Conservation (phyloP, 2,797 vertebrate genomes). For the Enteromius paludinosus region DNA sequence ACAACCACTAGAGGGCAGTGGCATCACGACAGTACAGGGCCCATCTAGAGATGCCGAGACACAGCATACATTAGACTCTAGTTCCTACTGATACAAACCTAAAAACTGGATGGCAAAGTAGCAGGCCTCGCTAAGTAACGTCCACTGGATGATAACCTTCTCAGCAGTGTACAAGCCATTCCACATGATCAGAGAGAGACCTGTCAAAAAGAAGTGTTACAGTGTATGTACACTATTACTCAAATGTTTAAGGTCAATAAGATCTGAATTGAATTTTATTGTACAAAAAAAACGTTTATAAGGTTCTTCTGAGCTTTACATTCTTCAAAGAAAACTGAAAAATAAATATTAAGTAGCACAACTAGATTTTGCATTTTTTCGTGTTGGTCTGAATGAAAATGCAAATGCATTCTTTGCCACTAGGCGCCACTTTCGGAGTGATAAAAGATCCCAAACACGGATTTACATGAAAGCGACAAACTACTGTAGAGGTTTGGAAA, state of each 20-base stretch:
- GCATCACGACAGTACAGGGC: conserved; percentile 5
- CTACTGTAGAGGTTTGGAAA: no score
- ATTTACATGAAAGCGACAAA: no score
- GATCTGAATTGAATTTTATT: background rate
- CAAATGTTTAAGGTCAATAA: background rate
- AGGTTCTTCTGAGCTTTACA: background rate
- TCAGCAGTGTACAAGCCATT: conserved; percentile 92
- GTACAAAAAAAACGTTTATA: background rate
- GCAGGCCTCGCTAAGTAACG: conserved; percentile 91
- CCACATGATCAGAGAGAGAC: conserved; percentile 95
- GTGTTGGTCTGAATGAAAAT: no score
- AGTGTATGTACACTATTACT: background rate
- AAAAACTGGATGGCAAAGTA: conserved; percentile 93
- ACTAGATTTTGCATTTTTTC: background rate
- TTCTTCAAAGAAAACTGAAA: background rate
- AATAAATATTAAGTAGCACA: background rate
- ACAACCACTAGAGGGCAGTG: conserved; percentile 72
- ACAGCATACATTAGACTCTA: background rate
- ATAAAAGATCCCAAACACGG: no score
- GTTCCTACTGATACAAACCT: conserved; percentile 72
- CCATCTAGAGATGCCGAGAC: background rate
- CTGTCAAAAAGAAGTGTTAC: conserved; percentile 67
- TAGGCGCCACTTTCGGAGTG: no score
- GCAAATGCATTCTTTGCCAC: no score
- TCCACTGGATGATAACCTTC: conserved; percentile 95